Percentiles rank a stretch among this genome's conserved stretches.
These are phyloP conservation scores for Arvicanthis niloticus DNA, from an alignment of 2,113 vertebrate genomes.

Conservation along the genomic window DNA sequence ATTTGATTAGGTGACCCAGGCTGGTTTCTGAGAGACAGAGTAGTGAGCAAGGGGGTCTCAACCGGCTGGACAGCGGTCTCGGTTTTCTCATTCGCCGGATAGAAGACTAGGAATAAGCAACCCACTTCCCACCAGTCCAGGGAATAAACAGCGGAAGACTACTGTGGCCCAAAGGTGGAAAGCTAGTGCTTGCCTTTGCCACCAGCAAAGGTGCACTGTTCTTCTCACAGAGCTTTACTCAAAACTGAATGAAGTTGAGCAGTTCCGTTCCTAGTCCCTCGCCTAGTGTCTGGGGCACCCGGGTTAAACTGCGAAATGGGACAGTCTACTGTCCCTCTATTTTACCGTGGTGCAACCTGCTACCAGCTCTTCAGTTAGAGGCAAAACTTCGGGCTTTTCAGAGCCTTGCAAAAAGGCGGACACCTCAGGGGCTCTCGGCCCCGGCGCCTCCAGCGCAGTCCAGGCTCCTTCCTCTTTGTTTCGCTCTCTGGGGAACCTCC, in stretches of 20 bases:
- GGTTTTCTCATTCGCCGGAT: background rate
- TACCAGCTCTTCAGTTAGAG: background rate
- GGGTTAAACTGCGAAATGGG: background rate
- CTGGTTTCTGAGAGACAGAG: background rate
- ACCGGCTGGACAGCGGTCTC: background rate
- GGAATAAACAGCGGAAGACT: background rate
- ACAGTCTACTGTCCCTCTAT: background rate
- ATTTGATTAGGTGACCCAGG: background rate
- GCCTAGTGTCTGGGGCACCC: background rate
- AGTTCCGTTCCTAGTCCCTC: background rate
- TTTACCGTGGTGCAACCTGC: background rate
- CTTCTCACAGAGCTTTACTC: background rate
- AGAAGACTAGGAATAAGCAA: background rate
- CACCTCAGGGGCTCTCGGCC: background rate
- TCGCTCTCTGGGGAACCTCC: background rate
- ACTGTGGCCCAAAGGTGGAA: background rate
- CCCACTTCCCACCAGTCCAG: background rate
- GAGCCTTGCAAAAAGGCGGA: background rate
- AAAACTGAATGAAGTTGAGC: background rate
- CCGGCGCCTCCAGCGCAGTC: background rate
- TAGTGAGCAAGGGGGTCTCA: background rate
- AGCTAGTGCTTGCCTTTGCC: background rate
- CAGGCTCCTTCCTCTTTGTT: slow-evolving; percentile 40
- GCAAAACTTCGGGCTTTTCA: background rate
- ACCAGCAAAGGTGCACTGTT: background rate